A percentile compares a stretch with the other conserved stretches of the same genome.
phyloP scores from a whole-genome alignment of 2,797 vertebrate species.

The Xiphorhynchus erythropygius region DNA sequence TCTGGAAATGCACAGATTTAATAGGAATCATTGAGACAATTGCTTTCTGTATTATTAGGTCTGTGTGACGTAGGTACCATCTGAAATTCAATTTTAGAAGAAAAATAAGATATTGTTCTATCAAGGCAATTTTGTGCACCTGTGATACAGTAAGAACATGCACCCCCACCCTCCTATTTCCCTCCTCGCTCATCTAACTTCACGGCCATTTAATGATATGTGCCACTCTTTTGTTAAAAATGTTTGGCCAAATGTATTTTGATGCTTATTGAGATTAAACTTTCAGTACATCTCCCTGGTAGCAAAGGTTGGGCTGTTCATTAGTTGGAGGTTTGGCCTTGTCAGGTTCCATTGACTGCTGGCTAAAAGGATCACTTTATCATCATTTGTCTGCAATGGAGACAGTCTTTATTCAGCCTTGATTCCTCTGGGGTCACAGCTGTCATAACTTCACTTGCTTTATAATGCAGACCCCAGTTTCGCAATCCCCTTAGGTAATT shows the following conservation, averaged over 20 bases:
- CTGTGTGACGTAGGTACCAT: slow-evolving; percentile 56
- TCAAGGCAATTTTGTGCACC: slow-evolving; percentile 61
- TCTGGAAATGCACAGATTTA: slow-evolving; percentile 66
- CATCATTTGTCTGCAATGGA: slow-evolving; percentile 94
- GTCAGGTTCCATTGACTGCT: slow-evolving; percentile 88
- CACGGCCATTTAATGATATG: background rate
- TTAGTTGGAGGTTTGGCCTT: slow-evolving; percentile 88
- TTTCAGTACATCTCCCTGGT: slow-evolving; percentile 64
- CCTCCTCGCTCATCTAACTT: slow-evolving; percentile 21
- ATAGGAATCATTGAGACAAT: slow-evolving; percentile 68
- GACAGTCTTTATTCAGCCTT: slow-evolving; percentile 85
- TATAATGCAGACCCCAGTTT: slow-evolving; percentile 66
- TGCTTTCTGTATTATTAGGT: slow-evolving; percentile 50
- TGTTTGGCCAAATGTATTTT: slow-evolving; percentile 66
- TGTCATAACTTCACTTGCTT: slow-evolving; percentile 83
- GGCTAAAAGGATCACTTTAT: slow-evolving; percentile 95
- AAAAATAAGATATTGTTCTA: slow-evolving; percentile 43
- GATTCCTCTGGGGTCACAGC: slow-evolving; percentile 83
- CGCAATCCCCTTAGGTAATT: slow-evolving; percentile 67
- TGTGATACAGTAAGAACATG: slow-evolving; percentile 32
- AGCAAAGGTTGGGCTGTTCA: slow-evolving; percentile 83
- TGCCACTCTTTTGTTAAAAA: slow-evolving; percentile 53
- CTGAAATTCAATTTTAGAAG: slow-evolving; percentile 67
- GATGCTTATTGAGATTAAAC: slow-evolving; percentile 76
- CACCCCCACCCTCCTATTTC: slow-evolving; percentile 11